Evolutionary conservation across 2,888 invertebrate genomes (phyloP), one percentile per base, ranked within the genome.

Genomic region (Dugesia japonica): DNA sequence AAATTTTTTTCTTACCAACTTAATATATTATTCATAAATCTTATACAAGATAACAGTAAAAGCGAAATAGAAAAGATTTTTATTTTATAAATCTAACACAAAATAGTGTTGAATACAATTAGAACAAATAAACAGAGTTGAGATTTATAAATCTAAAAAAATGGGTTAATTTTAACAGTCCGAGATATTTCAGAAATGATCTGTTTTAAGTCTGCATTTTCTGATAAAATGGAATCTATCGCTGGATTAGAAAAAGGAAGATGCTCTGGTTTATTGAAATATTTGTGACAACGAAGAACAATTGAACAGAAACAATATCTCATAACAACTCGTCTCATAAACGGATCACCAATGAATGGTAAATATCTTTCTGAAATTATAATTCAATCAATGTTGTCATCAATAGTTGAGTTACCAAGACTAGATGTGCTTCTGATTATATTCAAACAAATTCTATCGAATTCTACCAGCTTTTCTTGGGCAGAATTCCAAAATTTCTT

Each of bases 291-390:
- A n/a, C 56, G 56, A 56, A 56, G 56, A n/a, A 56, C 56, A 20
- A 56, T n/a, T 23, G 56, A 56, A 56, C 56, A 56, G 56, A 56
- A 56, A 23, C 56, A 56, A 56, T 56, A 56, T 13, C 56, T n/a
- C 56, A 23, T 13, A 9, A 56, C 17, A 13, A 56, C n/a, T n/a
- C n/a, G 4, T n/a, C 17, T n/a, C 56, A 56, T 56, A n/a, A 20
- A 56, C 7, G 56, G 56, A 56, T 56, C 56, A n/a, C 4, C 1
- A 20, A 56, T 56, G 23, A 56, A 56, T 4, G 9, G 4, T n/a
- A 56, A 20, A 56, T 56, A 56, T n/a, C 17, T n/a, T 7, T 56
- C 56, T 56, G 23, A 56, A 56, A 23, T 13, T 17, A 38, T 13
- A 38, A 13, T 17, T 38, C 9, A 38, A 38, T 13, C 38, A 38